Base-by-base conservation (phyloP, 2,797 vertebrate species). In the Pseudotriccus pelzelni region DNA sequence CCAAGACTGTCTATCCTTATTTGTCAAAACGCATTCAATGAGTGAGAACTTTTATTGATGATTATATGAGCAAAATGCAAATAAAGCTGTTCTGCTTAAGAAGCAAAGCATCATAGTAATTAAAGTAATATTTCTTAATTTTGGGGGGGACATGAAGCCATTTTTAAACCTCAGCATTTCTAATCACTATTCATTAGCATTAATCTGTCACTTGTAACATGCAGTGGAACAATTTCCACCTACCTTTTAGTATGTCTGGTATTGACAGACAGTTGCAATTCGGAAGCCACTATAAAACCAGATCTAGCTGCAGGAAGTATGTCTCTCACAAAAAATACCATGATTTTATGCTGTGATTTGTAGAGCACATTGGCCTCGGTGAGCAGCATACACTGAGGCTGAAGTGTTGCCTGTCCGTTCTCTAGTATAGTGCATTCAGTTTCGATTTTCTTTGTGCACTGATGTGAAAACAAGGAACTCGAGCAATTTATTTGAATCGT, bases 81-180 rank as follows among this genome's bases (percentile, higher is more conserved):
- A 94, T 93, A 93, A 87, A 96, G 43, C n/a, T 89, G 25, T 83
- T 85, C 46, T 77, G 60, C 68, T 75, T 74, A 39, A 83, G 66
- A 92, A 90, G 30, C 24, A 60, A 95, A 83, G 12, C 30, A 68
- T 25, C 2, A 1, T 30, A 64, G 32, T 64, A 79, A 53, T 77
- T 53, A 53, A 83, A 72, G 12, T 32, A 85, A n/a, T 7, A 34
- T 77, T 87, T 74, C 36, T 67, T 39, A 74, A 39, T 68, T 4
- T 75, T 77, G 30, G 7, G 12, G 20, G 20, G 9, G 7, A 21
- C 37, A 16, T 19, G 7, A 66, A 90, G 3, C 16, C 10, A 8
- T 81, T 91, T 67, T 44, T 24, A 78, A 83, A 87, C 43, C 15
- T 53, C 60, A 39, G 22, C 16, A 19, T 36, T 73, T 60, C 43